These are phyloP conservation scores for Upupa epops DNA, from an alignment of 2,113 vertebrate species.

Conservation along the genomic window DNA sequence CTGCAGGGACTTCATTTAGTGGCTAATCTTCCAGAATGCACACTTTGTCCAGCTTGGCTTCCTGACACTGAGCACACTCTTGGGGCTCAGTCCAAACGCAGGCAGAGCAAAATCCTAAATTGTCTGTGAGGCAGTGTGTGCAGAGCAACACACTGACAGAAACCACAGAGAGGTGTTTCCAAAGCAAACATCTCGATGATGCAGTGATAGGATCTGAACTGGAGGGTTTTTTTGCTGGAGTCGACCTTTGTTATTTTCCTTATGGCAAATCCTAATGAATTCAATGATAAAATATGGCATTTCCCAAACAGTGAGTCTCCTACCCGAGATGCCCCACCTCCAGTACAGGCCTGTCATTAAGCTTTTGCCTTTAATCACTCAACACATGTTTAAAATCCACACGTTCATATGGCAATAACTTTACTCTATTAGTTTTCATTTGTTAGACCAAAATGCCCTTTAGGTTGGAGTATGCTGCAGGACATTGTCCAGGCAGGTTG, in stretches of 20 bases:
- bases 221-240: neutral
- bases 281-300: conserved; percentile 53
- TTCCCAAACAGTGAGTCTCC: conserved; percentile 31
- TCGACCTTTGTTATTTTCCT: conserved; percentile 42
- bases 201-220: conserved; percentile 31
- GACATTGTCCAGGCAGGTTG: conserved; percentile 53
- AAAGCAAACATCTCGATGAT: conserved; percentile 43
- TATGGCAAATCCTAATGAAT: conserved; percentile 49
- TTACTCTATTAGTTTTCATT: conserved; percentile 41
- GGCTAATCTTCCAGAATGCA: conserved; percentile 18
- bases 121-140: neutral
- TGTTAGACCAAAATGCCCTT: conserved; percentile 58
- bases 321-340: conserved; percentile 4
- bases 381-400: conserved; percentile 83
- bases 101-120: conserved; percentile 47
- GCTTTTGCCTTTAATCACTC: conserved; percentile 74
- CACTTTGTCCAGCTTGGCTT: conserved; percentile 31
- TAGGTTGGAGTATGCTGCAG: conserved; percentile 26
- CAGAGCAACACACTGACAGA: conserved; percentile 15
- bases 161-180: conserved; percentile 51
- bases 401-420: conserved; percentile 73
- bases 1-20: neutral
- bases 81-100: conserved; percentile 18
- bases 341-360: conserved; percentile 63
- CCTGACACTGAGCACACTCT: conserved; percentile 35